Conservation (phyloP, 2,113 vertebrate genomes). For the Emydocephalus ijimae region DNA sequence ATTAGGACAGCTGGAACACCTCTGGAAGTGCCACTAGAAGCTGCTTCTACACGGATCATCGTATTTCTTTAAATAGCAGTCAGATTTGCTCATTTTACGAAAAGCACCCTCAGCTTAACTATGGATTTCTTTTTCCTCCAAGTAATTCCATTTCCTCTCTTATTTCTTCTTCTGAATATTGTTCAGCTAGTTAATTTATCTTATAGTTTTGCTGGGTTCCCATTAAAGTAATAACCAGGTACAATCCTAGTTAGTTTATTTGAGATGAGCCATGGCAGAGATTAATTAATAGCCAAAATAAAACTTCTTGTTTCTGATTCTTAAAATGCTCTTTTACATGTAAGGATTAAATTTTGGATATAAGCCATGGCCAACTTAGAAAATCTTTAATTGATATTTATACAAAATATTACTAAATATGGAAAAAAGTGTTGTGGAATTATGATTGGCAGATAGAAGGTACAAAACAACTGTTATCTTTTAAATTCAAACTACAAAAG, state of each 20-base stretch:
- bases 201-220: not conserved
- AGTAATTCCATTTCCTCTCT: constrained; percentile 50
- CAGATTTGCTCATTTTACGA: constrained; percentile 73
- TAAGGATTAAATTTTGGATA: not conserved
- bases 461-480: not conserved
- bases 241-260: not conserved
- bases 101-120: constrained; percentile 60
- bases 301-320: not conserved
- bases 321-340: not conserved
- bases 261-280: not conserved
- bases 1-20: constrained; percentile 59
- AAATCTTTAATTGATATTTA: not conserved
- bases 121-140: constrained; percentile 70
- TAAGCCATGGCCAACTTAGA: not conserved
- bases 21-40: constrained; percentile 47
- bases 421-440: not conserved
- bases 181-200: not conserved
- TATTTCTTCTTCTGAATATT: not conserved
- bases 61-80: constrained; percentile 58
- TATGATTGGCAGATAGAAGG: not conserved
- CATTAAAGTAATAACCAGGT: not conserved
- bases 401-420: not conserved
- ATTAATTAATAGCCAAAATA: not conserved
- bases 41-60: constrained; percentile 70
- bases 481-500: not conserved